Conservation (phyloP, 2,888 invertebrate genomes). For the Drosophila histrio region DNA sequence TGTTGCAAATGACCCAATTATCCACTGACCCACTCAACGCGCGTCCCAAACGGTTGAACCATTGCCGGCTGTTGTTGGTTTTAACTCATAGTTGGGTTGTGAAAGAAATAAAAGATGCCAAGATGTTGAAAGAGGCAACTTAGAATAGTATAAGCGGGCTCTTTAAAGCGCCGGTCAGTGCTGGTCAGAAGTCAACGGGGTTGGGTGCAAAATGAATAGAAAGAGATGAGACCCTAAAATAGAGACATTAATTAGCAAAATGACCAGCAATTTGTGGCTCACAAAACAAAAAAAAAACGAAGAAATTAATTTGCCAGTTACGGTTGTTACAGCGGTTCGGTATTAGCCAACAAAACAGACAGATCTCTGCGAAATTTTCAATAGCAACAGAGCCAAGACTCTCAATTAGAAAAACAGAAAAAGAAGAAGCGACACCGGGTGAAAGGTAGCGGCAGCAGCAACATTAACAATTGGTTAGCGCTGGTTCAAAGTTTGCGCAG, state of each 20-base stretch:
- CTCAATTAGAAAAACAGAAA: slow-evolving; percentile 52
- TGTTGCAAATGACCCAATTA: slow-evolving; percentile 83
- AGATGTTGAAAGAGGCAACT: slow-evolving; percentile 34
- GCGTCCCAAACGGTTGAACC: slow-evolving; percentile 57
- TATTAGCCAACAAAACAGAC: slow-evolving; percentile 13
- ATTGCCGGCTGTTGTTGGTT: slow-evolving; percentile 38
- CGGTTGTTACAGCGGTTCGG: slow-evolving; percentile 75
- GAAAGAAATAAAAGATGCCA: slow-evolving; percentile 43
- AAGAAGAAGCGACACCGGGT: slow-evolving; percentile 46
- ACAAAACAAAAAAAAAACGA: slow-evolving; percentile 38
- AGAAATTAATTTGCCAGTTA: slow-evolving; percentile 78
- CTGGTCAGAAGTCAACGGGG: slow-evolving; percentile 40
- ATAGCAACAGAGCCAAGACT: slow-evolving; percentile 30
- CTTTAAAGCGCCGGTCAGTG: slow-evolving; percentile 31
- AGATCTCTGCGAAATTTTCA: slow-evolving; percentile 15
- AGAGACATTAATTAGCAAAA: slow-evolving; percentile 80
- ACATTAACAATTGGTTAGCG: slow-evolving; percentile 11
- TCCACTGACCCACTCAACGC: slow-evolving; percentile 83
- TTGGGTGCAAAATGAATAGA: slow-evolving; percentile 41
- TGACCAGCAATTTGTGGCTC: slow-evolving; percentile 68
- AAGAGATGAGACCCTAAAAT: slow-evolving; percentile 63
- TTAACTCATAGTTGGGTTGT: slow-evolving; percentile 29
- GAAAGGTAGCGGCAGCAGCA: slow-evolving; percentile 55
- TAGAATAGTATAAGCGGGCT: slow-evolving; percentile 51
- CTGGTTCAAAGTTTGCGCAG: slow-evolving; percentile 52